Conservation (phyloP, 2,888 invertebrate genomes). For the Nipponacmea schrenckii region DNA sequence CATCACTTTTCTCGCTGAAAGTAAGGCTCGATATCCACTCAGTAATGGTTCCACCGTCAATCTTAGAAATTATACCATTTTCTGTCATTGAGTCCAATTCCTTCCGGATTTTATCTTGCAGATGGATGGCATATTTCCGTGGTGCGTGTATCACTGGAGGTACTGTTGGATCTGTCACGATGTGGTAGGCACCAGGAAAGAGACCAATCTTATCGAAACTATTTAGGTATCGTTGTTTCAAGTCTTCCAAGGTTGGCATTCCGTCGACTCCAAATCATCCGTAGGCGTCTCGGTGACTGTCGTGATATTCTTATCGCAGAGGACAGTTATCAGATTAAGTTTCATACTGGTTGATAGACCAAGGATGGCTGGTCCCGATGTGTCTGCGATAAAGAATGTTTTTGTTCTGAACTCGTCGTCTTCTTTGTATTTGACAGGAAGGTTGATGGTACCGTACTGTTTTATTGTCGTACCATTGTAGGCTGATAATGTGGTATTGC, state of each 20-base stretch:
- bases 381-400: background rate
- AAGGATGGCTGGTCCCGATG: background rate
- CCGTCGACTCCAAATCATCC: background rate
- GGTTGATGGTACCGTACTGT: background rate
- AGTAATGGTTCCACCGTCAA: background rate
- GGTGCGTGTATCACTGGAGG: background rate
- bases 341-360: background rate
- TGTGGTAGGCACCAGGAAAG: background rate
- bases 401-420: background rate
- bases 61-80: background rate
- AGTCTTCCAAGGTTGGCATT: background rate
- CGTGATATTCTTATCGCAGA: background rate
- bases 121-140: background rate
- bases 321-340: background rate
- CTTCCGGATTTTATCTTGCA: background rate
- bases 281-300: background rate
- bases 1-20: background rate
- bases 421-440: background rate
- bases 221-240: background rate
- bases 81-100: background rate
- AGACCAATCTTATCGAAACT: background rate
- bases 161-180: background rate
- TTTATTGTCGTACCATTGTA: background rate
- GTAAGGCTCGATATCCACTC: conserved; percentile 1
- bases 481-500: background rate